A percentile compares a stretch with the other conserved stretches of the same genome.
These are phyloP conservation scores for Vanessa cardui DNA, from an alignment of 2,888 invertebrate species.

Conservation along the genomic window DNA sequence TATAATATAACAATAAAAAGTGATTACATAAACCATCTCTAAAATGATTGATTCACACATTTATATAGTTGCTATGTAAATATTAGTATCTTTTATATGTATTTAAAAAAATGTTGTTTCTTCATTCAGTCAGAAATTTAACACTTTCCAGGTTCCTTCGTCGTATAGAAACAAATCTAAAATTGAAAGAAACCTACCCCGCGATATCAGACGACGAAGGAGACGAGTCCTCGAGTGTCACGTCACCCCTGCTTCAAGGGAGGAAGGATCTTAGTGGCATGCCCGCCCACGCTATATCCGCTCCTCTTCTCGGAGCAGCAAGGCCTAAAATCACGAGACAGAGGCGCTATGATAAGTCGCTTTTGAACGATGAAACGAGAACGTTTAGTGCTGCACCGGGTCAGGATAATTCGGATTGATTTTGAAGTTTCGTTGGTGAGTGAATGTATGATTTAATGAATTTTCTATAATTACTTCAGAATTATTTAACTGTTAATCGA, in stretches of 20 bases:
- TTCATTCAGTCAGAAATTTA: conserved; percentile 22
- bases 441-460: conserved; percentile 14
- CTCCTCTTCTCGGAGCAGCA: conserved; percentile 73
- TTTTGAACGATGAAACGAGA: conserved; percentile 72
- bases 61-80: too few relatives aligned
- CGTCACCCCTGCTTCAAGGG: conserved; percentile 83
- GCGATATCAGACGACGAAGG: conserved; percentile 84
- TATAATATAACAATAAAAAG: too few relatives aligned
- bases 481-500: not conserved
- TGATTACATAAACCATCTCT: too few relatives aligned
- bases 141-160: conserved; percentile 84
- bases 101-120: not conserved
- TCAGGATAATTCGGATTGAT: conserved; percentile 75
- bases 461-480: not conserved
- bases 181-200: conserved; percentile 84
- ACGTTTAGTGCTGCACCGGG: conserved; percentile 69
- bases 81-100: too few relatives aligned
- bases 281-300: conserved; percentile 72
- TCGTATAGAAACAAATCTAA: conserved; percentile 87
- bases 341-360: conserved; percentile 72
- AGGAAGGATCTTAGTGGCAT: conserved; percentile 65
- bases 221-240: conserved; percentile 85
- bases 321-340: conserved; percentile 75
- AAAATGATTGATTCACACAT: too few relatives aligned
- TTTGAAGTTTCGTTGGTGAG: conserved; percentile 15